Conservation (phyloP, 2,888 invertebrate genomes). For the Hirtodrosophila confusa region DNA sequence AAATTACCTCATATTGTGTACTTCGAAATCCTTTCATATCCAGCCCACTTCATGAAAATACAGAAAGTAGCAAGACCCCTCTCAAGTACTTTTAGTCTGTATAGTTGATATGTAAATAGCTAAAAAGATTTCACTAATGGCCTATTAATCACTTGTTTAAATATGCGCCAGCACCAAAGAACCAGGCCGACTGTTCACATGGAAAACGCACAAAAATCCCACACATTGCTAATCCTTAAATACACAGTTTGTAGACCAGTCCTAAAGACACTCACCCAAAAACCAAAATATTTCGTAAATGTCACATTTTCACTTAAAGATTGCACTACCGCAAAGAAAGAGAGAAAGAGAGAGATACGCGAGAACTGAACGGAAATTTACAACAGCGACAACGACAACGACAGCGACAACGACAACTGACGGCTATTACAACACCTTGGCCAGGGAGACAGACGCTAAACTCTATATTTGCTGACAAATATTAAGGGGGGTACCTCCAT, state of each 20-base stretch:
- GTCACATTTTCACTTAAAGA: slow-evolving; percentile 66
- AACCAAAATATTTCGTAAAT: slow-evolving; percentile 52
- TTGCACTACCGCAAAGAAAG: slow-evolving; percentile 24
- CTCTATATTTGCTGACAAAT: slow-evolving; percentile 76
- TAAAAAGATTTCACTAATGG: slow-evolving; percentile 62
- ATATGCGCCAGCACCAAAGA: slow-evolving; percentile 57
- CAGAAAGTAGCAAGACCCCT: slow-evolving; percentile 13
- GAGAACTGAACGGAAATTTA: slow-evolving; percentile 66
- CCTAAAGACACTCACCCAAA: slow-evolving; percentile 12
- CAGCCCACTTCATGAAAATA: neutral
- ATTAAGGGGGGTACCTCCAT: slow-evolving; percentile 17
- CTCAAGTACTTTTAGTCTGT: slow-evolving; percentile 3
- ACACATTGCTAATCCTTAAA: slow-evolving; percentile 73
- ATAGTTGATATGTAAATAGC: slow-evolving; percentile 37
- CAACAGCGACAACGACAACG: slow-evolving; percentile 48
- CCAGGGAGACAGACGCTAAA: slow-evolving; percentile 63
- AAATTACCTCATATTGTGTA: neutral
- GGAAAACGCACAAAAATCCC: slow-evolving; percentile 61
- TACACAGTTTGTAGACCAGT: slow-evolving; percentile 48
- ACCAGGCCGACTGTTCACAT: slow-evolving; percentile 53
- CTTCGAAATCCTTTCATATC: neutral
- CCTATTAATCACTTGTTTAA: slow-evolving; percentile 70
- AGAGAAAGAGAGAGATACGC: neutral
- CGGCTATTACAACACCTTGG: slow-evolving; percentile 72
- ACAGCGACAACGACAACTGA: slow-evolving; percentile 23